Evolutionary conservation across 2,888 invertebrate species (phyloP), one percentile per base, ranked within the genome.

Genomic region (Rhamphomyia laevipes): DNA sequence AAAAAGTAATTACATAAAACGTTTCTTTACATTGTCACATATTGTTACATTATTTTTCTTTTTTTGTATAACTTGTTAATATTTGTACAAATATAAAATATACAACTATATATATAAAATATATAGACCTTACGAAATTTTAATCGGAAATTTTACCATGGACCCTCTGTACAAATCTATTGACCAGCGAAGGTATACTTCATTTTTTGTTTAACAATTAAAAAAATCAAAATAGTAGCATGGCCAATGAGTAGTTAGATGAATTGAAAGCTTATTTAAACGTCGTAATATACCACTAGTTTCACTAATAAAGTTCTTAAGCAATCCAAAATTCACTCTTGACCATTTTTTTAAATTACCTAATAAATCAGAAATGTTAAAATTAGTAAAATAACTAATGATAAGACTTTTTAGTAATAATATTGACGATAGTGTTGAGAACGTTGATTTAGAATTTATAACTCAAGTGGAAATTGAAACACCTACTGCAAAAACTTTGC

Each of bases 131-230:
- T n/a, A n/a, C n/a, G n/a, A n/a, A n/a, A n/a, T n/a, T n/a, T n/a
- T n/a, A n/a, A n/a, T 51, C 56, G 47, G 40, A 9, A 40, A 40
- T 3, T 12, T 33, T 30, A 30, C n/a, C n/a, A n/a, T n/a, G n/a
- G n/a, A n/a, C n/a, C n/a, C n/a, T n/a, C n/a, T n/a, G n/a, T n/a
- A n/a, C 21, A 21, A 21, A 21, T 21, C 21, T 21, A 21, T 21
- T 21, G 21, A 21, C 21, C 21, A 21, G 21, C 21, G 21, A 21
- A 21, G 21, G 21, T 21, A 6, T 21, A 21, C 21, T 21, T 21
- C 21, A 21, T 21, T 35, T 35, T 35, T n/a, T 35, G 35, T 37
- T n/a, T 9, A 13, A 15, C 3, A 37, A 33, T 33, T 33, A 5
- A 33, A 33, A 33, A 33, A 33, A 33, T 33, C 33, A 33, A 33